These are phyloP conservation scores for Theonella swinhoei DNA, from an alignment of 37 sponge, comb jelly and placozoan species.

Conservation along the genomic window DNA sequence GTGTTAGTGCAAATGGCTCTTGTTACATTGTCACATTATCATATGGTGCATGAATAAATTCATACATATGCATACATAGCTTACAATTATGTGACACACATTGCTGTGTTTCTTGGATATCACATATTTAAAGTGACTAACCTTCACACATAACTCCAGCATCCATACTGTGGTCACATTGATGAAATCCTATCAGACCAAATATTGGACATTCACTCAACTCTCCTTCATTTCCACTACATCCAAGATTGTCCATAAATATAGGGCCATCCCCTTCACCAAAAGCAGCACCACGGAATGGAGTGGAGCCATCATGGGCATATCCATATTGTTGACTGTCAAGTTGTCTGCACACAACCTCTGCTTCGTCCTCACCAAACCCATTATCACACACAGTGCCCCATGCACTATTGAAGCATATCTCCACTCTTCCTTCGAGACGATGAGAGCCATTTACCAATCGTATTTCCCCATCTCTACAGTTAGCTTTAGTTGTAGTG, in stretches of 20 bases:
- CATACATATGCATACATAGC: neutral
- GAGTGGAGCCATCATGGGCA: neutral
- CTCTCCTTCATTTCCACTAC: slow-evolving; percentile 14
- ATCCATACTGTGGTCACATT: slow-evolving; percentile 42
- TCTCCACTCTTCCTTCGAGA: neutral
- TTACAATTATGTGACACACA: no score
- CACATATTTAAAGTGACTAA: neutral
- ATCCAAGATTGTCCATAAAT: slow-evolving; percentile 21
- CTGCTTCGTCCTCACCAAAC: neutral
- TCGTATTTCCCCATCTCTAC: neutral
- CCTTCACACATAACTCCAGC: slow-evolving; percentile 45
- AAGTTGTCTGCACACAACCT: neutral
- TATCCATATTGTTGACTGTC: neutral
- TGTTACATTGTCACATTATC: neutral
- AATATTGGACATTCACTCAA: neutral
- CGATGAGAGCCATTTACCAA: neutral
- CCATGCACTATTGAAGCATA: neutral
- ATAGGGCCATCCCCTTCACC: slow-evolving; percentile 43
- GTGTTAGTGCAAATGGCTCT: slow-evolving; percentile 17
- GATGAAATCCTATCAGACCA: neutral
- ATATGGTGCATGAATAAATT: no score
- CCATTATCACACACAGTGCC: neutral
- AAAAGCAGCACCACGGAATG: neutral
- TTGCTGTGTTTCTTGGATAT: no score
- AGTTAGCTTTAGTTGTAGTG: neutral